phyloP scores from a whole-genome alignment of 1,140 invertebrate species.

The Anastrepha ludens region DNA sequence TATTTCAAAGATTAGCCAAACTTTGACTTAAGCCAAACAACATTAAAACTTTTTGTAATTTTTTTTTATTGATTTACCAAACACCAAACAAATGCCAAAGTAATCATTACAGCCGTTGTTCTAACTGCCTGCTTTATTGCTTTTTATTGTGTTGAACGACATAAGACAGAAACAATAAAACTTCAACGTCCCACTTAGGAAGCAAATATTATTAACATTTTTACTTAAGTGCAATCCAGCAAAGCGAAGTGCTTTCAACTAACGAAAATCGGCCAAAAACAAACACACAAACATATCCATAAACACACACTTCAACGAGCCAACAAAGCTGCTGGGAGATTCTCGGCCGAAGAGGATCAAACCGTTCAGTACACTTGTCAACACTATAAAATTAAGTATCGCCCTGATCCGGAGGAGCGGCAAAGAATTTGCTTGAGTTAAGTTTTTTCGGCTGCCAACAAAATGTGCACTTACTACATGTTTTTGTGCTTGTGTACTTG shows the following conservation, averaged over 20 bases:
- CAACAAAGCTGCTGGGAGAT: background rate
- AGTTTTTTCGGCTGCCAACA: background rate
- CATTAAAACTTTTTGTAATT: too few relatives aligned
- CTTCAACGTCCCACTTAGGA: constrained; percentile 10
- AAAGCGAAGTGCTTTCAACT: background rate
- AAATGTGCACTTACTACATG: constrained; percentile 1
- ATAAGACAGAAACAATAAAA: background rate
- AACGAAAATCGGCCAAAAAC: background rate
- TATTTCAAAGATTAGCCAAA: too few relatives aligned
- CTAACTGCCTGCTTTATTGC: too few relatives aligned
- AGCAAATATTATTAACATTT: constrained; percentile 11
- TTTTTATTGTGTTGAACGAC: background rate
- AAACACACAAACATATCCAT: constrained; percentile 9
- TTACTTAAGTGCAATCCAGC: background rate
- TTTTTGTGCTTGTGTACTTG: background rate
- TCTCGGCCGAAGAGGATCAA: background rate
- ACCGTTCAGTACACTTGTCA: constrained; percentile 34
- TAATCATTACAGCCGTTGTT: too few relatives aligned
- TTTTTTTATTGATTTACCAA: too few relatives aligned
- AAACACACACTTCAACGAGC: constrained; percentile 5
- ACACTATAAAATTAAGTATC: constrained; percentile 50
- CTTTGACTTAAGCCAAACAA: too few relatives aligned
- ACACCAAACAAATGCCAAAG: too few relatives aligned
- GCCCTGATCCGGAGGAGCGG: background rate
- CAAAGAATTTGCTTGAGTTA: background rate